Percentiles rank a stretch among this genome's conserved stretches.
Conservation (phyloP, 2,797 vertebrate species). For the Varecia variegata region DNA sequence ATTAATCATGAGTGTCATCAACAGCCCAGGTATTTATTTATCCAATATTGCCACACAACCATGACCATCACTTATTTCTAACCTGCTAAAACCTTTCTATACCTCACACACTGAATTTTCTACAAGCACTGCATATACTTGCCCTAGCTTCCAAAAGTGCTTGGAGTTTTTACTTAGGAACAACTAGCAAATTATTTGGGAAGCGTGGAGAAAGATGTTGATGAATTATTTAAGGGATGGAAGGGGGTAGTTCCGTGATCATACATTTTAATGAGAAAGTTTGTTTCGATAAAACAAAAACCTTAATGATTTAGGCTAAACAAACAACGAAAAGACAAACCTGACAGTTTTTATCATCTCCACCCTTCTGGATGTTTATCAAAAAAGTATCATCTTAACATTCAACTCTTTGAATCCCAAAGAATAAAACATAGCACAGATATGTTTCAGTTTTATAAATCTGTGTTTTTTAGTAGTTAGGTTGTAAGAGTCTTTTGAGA, state of each 20-base stretch:
- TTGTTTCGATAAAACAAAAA: slow-evolving; percentile 5
- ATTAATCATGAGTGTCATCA: background rate
- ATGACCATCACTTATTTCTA: background rate
- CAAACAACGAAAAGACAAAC: background rate
- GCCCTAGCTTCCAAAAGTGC: background rate
- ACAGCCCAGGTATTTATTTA: background rate
- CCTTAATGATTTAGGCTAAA: background rate
- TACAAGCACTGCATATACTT: background rate
- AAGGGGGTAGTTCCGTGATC: background rate
- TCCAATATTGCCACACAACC: background rate
- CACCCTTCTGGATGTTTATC: background rate
- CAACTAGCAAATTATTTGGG: background rate
- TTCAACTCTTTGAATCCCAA: background rate
- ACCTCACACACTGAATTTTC: background rate
- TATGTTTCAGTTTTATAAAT: slow-evolving; percentile 8
- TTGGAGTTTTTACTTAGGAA: background rate
- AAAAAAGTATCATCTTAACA: background rate
- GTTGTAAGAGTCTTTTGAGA: background rate
- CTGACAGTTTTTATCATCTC: background rate
- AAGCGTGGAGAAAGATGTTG: background rate
- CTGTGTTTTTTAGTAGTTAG: background rate
- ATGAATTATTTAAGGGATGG: background rate
- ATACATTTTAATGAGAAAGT: background rate
- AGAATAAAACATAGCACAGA: background rate
- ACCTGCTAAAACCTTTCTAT: background rate